These are phyloP conservation scores for Symphodus melops DNA, from an alignment of 2,113 vertebrate species.

Conservation along the genomic window DNA sequence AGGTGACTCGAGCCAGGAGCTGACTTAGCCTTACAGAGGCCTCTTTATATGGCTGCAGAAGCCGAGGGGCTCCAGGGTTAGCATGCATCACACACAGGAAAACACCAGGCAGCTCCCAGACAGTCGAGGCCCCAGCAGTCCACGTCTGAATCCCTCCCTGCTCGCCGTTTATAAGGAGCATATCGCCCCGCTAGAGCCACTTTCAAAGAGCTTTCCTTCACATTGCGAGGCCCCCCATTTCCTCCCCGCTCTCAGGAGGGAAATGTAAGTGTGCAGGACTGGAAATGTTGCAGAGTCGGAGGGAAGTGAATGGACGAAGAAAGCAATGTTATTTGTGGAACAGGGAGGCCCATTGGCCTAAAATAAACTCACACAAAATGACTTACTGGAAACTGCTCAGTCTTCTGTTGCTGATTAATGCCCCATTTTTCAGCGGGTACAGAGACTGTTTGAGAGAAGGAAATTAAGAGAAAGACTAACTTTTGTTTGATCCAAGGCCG, in stretches of 20 bases:
- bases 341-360: constrained; percentile 72
- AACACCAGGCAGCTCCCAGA: constrained; percentile 74
- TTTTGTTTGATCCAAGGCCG: constrained; percentile 73
- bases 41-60: constrained; percentile 72
- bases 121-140: constrained; percentile 61
- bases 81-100: constrained; percentile 80
- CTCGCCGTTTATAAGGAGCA: constrained; percentile 63
- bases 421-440: constrained; percentile 54
- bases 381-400: constrained; percentile 73
- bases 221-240: constrained; percentile 72
- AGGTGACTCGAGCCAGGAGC: constrained; percentile 70
- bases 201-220: constrained; percentile 74
- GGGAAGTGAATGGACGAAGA: constrained; percentile 72
- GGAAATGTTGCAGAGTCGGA: constrained; percentile 73
- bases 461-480: constrained; percentile 48
- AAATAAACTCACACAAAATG: constrained; percentile 74
- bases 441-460: constrained; percentile 54
- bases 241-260: constrained; percentile 79
- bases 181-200: constrained; percentile 58
- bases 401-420: constrained; percentile 68
- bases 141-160: constrained; percentile 53
- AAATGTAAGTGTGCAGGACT: constrained; percentile 78
- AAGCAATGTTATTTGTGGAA: constrained; percentile 79
- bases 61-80: constrained; percentile 65
- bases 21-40: constrained; percentile 74